Evolutionary conservation across 2,113 vertebrate genomes (phyloP), one percentile per base, ranked within the genome.

Genomic region (Melanerpes formicivorus): DNA sequence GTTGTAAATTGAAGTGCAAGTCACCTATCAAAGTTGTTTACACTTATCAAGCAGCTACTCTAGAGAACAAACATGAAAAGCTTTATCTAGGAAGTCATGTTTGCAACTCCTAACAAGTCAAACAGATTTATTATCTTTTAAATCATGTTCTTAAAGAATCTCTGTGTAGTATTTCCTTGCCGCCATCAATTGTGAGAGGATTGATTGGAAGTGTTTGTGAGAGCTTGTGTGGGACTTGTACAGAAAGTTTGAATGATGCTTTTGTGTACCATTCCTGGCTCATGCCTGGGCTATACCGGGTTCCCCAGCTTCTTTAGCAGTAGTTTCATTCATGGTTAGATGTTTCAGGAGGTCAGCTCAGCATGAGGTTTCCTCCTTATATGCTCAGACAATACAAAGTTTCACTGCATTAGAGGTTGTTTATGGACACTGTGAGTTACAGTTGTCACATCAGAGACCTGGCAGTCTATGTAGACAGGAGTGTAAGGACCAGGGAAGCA

Each of bases 331-430:
- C 25, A 30, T 52, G 16, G 44, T 67, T 75, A 54, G 54, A 12
- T 72, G 70, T 55, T 73, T 93, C 71, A 77, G 40, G 46, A 87
- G 62, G 12, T 46, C 78, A 79, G 19, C 34, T 84, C 40, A 82
- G 71, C 14, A 42, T 73, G 48, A 56, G 7, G 14, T 88, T 75
- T 79, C 10, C 32, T 89, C 19, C 10, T 73, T 40, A 15, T 59
- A 7, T 73, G 55, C 34, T 37, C 11, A n/a, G 60, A 80, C 46
- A 77, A 56, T 18, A 40, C 40, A 25, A 52, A 73, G 21, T 82
- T 84, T 91, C 30, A 5, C 59, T 34, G 34, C 70, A 34, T 87
- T 70, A 42, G 40, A 79, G 34, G 56, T 80, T 87, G 77, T 89
- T 85, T 95, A 77, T 67, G 81, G 60, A 27, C 23, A 7, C 10